Evolutionary conservation across 2,888 invertebrate species (phyloP), one percentile per base, ranked within the genome.

Genomic region (Eulithis prunata): DNA sequence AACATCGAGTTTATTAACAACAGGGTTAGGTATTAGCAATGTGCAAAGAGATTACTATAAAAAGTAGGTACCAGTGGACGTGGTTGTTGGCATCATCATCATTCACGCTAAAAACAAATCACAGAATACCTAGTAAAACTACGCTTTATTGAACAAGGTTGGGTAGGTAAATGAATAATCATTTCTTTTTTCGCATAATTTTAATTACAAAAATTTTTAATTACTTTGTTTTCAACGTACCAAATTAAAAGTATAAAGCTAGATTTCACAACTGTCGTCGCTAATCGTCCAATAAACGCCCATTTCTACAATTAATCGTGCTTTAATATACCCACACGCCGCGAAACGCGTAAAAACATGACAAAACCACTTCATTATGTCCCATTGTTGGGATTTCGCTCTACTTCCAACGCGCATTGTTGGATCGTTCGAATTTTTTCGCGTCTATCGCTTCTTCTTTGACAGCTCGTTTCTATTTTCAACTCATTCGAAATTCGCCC

Each of bases 261-360:
- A 72, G 71, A 78, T 85, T 84, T 83, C 84, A 73, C 75, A 75
- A 71, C 75, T 70, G 60, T 65, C 69, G 64, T 47, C 60, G 76
- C 86, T 90, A 91, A 91, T 90, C 85, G 90, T 80, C 80, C 86
- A 81, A 87, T 89, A 89, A 90, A 84, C 85, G 86, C 76, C 86
- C 84, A 86, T 90, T 89, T 88, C 87, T 83, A 82, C 85, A 82
- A n/a, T n/a, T 91, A 91, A 91, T 91, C 87, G 90, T 83, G 73
- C 81, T 85, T 86, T 89, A 91, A 91, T 89, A 87, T 84, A 85
- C 86, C 85, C 85, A 87, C 87, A 82, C 80, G 78, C 79, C 75
- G 79, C 75, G 79, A 77, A 61, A 57, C 67, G 57, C 41, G 71
- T 71, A 75, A 72, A 75, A 85, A 90, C 82, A 85, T 83, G 87